phyloP scores from a whole-genome alignment of 2,888 invertebrate species.

The Leptinotarsa haldemani region DNA sequence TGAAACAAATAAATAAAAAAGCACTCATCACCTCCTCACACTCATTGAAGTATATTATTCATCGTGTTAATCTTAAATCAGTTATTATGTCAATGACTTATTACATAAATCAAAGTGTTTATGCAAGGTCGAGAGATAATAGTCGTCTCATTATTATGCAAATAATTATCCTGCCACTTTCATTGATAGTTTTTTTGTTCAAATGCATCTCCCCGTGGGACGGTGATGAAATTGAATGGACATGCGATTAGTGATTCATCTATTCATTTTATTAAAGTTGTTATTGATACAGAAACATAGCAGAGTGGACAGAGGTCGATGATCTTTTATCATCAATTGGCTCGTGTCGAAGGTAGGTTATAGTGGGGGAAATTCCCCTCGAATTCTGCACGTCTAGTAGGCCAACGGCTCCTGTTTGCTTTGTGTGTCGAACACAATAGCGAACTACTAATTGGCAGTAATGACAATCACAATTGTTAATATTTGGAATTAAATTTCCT shows the following conservation, averaged over 20 bases:
- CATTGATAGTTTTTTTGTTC: conserved; percentile 9
- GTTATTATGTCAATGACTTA: conserved; percentile 35
- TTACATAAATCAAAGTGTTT: conserved; percentile 36
- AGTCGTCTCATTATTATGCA: conserved; percentile 23
- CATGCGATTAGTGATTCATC: conserved; percentile 11
- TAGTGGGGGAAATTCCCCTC: background rate
- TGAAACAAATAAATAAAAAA: conserved; percentile 12
- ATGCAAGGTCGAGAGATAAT: conserved; percentile 37
- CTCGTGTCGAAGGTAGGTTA: conserved; percentile 9
- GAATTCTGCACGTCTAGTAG: background rate
- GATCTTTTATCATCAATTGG: conserved; percentile 15
- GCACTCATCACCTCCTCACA: conserved; percentile 16
- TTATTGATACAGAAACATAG: conserved; percentile 3
- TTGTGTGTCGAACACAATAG: background rate
- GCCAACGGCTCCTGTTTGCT: background rate
- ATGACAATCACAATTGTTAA: too few relatives aligned
- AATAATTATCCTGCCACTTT: conserved; percentile 19
- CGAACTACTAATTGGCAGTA: background rate
- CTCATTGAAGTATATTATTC: conserved; percentile 20
- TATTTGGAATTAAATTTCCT: too few relatives aligned
- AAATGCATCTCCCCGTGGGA: conserved; percentile 7
- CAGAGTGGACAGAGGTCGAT: conserved; percentile 4
- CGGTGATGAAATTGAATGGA: conserved; percentile 7
- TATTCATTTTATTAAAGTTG: conserved; percentile 6
- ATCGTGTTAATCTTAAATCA: conserved; percentile 18